These are phyloP conservation scores for Oscheius onirici DNA, from an alignment of 2,888 invertebrate genomes.

Conservation along the genomic window DNA sequence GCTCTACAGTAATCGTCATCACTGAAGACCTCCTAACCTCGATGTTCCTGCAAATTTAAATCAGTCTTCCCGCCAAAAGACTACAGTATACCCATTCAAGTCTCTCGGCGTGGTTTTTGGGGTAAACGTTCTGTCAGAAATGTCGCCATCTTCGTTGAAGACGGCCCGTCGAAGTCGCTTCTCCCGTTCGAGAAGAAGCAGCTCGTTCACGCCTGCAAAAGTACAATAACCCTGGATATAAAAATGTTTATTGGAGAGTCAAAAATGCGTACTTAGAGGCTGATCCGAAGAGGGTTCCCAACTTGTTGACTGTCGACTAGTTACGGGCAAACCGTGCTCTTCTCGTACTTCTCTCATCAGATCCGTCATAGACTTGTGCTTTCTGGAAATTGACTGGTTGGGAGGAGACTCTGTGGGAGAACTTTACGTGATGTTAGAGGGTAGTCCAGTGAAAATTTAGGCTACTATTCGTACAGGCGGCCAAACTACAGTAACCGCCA, in stretches of 20 bases:
- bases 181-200: constrained; percentile 12
- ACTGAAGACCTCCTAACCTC: constrained; percentile 1
- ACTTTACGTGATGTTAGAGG: too few relatives aligned
- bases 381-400: constrained; percentile 18
- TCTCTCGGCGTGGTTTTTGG: constrained; percentile 10
- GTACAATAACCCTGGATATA: background rate
- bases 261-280: constrained; percentile 19
- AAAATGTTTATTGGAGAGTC: background rate
- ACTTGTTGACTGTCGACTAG: background rate
- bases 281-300: background rate
- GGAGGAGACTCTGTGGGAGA: too few relatives aligned
- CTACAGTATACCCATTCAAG: background rate
- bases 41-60: background rate
- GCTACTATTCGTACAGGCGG: too few relatives aligned
- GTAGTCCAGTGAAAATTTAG: too few relatives aligned
- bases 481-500: too few relatives aligned
- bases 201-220: constrained; percentile 21
- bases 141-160: constrained; percentile 31
- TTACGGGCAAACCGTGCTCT: constrained; percentile 22
- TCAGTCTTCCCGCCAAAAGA: background rate
- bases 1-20: constrained; percentile 22
- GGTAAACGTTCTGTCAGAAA: constrained; percentile 10
- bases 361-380: constrained; percentile 12
- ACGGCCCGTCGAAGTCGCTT: constrained; percentile 23
- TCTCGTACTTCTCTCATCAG: constrained; percentile 23